phyloP scores from a whole-genome alignment of 2,888 invertebrate species.

The Stenchaetothrips biformis region DNA sequence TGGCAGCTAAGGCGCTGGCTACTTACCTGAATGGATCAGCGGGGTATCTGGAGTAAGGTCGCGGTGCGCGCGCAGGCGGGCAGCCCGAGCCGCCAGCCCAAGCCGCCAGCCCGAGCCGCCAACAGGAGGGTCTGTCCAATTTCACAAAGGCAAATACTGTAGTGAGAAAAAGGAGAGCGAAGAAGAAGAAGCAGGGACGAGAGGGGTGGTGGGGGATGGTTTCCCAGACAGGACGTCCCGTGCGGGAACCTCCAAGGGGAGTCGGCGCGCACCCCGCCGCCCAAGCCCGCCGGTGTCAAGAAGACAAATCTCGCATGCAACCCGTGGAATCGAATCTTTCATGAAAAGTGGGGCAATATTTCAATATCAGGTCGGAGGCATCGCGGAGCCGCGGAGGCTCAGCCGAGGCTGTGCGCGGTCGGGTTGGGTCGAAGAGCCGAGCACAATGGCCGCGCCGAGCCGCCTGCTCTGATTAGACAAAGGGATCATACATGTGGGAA shows the following conservation, averaged over 20 bases:
- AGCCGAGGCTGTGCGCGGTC: neutral
- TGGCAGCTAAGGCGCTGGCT: neutral
- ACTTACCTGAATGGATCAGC: constrained; percentile 8
- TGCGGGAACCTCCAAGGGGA: neutral
- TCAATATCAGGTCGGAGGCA: constrained; percentile 18
- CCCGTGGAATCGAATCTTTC: constrained; percentile 20
- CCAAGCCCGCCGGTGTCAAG: constrained; percentile 10
- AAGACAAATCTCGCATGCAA: constrained; percentile 21
- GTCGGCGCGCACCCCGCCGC: neutral
- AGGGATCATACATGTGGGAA: constrained; percentile 5
- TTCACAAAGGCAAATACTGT: constrained; percentile 23
- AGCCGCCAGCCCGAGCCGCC: no score
- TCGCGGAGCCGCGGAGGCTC: neutral
- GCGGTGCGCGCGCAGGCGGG: neutral
- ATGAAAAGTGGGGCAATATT: constrained; percentile 25
- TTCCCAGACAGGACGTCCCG: constrained; percentile 22
- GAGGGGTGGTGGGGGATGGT: neutral
- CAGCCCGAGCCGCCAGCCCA: no score
- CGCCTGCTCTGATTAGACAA: constrained; percentile 14
- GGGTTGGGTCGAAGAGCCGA: neutral
- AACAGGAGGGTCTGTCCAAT: neutral
- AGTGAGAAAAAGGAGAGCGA: constrained; percentile 20
- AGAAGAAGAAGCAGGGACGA: neutral
- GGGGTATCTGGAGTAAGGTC: neutral
- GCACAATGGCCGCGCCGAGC: no score